Evolutionary conservation across 2,113 vertebrate species (phyloP).

Genomic region (Myrmecobius fasciatus): DNA sequence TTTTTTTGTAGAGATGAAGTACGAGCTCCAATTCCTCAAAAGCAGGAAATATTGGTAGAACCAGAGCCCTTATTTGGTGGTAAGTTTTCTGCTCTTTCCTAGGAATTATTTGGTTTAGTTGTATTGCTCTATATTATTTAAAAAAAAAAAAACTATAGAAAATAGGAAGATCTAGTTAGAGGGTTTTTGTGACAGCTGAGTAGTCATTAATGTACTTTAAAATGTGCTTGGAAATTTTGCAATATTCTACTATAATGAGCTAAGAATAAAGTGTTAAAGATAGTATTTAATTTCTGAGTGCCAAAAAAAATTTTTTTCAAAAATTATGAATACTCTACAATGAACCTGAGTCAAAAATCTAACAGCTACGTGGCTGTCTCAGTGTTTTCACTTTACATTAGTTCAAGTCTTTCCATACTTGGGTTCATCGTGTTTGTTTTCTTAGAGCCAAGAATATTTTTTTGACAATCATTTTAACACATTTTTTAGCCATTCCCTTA

Average conservation of each 20-base stretch:
- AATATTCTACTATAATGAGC: conserved; percentile 7
- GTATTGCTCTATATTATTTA: conserved; percentile 45
- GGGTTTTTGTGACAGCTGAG: conserved; percentile 1
- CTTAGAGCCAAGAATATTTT: no score
- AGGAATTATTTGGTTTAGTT: conserved; percentile 39
- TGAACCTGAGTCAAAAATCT: no score
- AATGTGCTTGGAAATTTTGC: background rate
- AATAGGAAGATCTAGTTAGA: conserved; percentile 7
- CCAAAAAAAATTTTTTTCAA: conserved; percentile 38
- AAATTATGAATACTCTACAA: conserved; percentile 22
- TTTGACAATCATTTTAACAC: no score
- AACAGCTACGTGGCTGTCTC: no score
- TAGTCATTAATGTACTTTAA: background rate
- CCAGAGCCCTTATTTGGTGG: conserved; percentile 98
- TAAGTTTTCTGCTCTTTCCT: conserved; percentile 78
- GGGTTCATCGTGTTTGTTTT: no score
- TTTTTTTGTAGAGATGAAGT: conserved; percentile 91
- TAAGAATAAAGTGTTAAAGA: conserved; percentile 36
- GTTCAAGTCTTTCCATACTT: no score
- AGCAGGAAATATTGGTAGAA: conserved; percentile 98
- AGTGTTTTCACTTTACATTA: no score
- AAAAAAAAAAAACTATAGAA: conserved; percentile 15
- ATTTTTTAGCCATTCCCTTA: background rate
- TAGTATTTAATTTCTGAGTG: conserved; percentile 6
- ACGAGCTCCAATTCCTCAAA: conserved; percentile 98